Percentiles rank a stretch among this genome's conserved stretches.
Conservation (phyloP, 2,888 invertebrate species). For the Strigamia crassipes region DNA sequence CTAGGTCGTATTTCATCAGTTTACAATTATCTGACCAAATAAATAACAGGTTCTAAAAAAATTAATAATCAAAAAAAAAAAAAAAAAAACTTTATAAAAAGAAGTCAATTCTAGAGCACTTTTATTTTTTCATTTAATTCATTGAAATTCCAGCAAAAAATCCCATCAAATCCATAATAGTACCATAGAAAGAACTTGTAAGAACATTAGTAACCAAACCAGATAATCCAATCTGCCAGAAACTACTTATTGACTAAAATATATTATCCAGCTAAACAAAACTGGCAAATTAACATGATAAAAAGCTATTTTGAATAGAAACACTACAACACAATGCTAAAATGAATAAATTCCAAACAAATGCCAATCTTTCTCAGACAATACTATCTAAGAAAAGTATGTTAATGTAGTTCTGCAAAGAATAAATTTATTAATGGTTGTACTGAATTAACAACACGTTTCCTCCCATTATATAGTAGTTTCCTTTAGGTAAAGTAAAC, state of each 20-base stretch:
- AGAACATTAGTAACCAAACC: too few species aligned
- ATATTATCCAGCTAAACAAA: background rate
- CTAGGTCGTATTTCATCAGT: conserved; percentile 2
- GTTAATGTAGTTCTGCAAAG: too few species aligned
- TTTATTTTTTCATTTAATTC: too few species aligned
- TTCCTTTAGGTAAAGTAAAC: too few species aligned
- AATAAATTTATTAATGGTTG: too few species aligned
- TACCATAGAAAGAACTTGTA: too few species aligned
- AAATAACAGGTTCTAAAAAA: background rate
- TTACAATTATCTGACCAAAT: background rate
- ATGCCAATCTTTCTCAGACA: too few species aligned
- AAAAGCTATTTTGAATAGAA: background rate
- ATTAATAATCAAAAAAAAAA: background rate
- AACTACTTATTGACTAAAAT: background rate
- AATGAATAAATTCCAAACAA: background rate
- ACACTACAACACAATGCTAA: background rate
- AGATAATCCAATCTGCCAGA: background rate
- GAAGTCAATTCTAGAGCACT: too few species aligned
- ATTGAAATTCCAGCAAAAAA: too few species aligned
- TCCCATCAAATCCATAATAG: too few species aligned
- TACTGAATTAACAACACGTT: too few species aligned
- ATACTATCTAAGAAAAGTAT: background rate
- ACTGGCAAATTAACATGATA: background rate
- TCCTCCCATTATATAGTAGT: too few species aligned
- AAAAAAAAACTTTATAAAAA: background rate